Base-by-base conservation (phyloP, 2,888 invertebrate species). In the Spisula subtruncata region DNA sequence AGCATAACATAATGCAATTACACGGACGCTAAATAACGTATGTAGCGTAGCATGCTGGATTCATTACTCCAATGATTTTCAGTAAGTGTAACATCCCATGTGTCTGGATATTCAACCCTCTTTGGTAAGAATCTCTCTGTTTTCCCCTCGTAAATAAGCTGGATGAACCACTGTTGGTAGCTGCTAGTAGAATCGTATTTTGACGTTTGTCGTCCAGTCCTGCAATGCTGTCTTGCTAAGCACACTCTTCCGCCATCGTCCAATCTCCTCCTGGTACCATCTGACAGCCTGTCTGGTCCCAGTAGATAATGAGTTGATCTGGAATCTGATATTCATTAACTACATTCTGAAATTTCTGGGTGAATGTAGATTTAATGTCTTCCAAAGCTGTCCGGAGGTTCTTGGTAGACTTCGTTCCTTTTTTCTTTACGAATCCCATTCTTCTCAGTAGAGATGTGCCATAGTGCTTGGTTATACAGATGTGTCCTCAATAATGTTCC, bases 141-240 rank as follows among this genome's bases (percentile, higher is more conserved):
- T 71, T 93, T 93, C 6, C 92, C 91, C 0, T 81, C 82, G 85
- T 93, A 94, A 60, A 93, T 90, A 18, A 94, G 71, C 66, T 93
- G 93, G 1, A 93, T 1, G 85, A 46, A 2, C 93, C 93, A 66
- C 89, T 81, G 66, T 83, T 87, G 0, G 90, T 87, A 5, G 92
- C 79, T 0, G 90, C 87, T 6, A 91, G 84, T 41, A 93, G 89
- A 10, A 89, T 81, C 20, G 91, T 91, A 16, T 92, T 92, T 79
- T 94, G 91, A 6, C 93, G 84, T 56, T 94, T 93, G 85, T 93
- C 92, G 6, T 93, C 93, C 18, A 91, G 48, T 8, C 93, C 93
- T 48, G 29, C 83, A 1, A 90, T 83, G 0, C 85, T 56, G 1
- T 89, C 89, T 54, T 91, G 89, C 20, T 85, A 0, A 0, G 83